Percentiles rank a stretch among this genome's conserved stretches.
phyloP scores from a whole-genome alignment of 2,888 invertebrate species.

The Pollenia amentaria region DNA sequence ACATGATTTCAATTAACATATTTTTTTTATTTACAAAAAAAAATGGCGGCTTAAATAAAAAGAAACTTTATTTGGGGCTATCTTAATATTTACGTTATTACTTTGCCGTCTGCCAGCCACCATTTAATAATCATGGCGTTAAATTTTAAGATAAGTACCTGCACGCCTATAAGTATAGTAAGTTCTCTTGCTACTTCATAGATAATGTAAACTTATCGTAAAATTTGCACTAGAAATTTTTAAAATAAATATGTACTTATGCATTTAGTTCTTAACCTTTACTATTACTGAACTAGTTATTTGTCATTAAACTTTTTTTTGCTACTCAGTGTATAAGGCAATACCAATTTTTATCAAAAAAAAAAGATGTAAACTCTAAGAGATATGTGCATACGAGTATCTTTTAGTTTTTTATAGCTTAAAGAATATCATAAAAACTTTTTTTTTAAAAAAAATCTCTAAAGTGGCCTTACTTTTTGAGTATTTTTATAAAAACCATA shows the following conservation, averaged over 20 bases:
- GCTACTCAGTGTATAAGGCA: conserved; percentile 8
- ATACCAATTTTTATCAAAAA: background rate
- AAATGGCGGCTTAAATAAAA: too few relatives aligned
- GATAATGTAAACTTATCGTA: conserved; percentile 20
- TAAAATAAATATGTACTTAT: background rate
- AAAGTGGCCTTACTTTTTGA: background rate
- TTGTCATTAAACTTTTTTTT: conserved; percentile 26
- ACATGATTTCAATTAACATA: too few relatives aligned
- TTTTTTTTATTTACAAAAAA: too few relatives aligned
- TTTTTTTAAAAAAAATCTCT: background rate
- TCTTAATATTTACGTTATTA: too few relatives aligned
- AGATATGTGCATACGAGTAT: background rate
- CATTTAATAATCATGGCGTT: too few relatives aligned
- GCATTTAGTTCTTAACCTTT: background rate
- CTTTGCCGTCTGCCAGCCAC: too few relatives aligned
- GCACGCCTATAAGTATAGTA: background rate
- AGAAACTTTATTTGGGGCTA: too few relatives aligned
- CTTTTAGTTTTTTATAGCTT: background rate
- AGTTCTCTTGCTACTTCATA: background rate
- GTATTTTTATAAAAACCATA: background rate
- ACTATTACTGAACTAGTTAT: background rate
- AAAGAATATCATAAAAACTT: background rate
- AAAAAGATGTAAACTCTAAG: conserved; percentile 1
- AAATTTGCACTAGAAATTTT: conserved; percentile 17
- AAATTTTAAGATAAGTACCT: too few relatives aligned